A percentile compares a stretch with the other conserved stretches of the same genome.
Evolutionary conservation across 2,888 invertebrate genomes (phyloP).

Genomic region (Exephanes ischioxanthus): DNA sequence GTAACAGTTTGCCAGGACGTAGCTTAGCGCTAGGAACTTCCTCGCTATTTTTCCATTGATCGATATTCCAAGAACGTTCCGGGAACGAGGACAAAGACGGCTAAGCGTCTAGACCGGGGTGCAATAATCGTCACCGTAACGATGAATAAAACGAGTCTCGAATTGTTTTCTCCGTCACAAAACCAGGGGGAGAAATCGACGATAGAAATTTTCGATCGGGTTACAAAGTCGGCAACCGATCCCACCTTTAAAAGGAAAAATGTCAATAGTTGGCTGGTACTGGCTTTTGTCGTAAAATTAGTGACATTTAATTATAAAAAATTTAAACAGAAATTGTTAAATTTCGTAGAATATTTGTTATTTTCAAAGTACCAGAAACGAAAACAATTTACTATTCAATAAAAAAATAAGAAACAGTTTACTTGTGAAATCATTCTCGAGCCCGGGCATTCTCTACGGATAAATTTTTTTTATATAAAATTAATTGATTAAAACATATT

Average conservation of each 20-base stretch:
- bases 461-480: too few relatives aligned
- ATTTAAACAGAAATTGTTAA: too few relatives aligned
- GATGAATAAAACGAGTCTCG: slow-evolving; percentile 44
- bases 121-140: slow-evolving; percentile 54
- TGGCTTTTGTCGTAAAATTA: too few relatives aligned
- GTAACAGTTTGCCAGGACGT: not conserved
- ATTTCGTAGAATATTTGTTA: too few relatives aligned
- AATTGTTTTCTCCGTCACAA: slow-evolving; percentile 27
- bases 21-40: not conserved
- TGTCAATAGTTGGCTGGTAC: not conserved
- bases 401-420: too few relatives aligned
- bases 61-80: slow-evolving; percentile 34
- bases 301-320: too few relatives aligned
- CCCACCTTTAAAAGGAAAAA: not conserved
- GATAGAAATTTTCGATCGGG: not conserved
- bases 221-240: not conserved
- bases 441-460: too few relatives aligned
- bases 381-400: too few relatives aligned
- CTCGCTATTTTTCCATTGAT: slow-evolving; percentile 45
- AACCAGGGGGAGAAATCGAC: not conserved
- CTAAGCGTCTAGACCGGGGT: slow-evolving; percentile 33
- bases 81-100: slow-evolving; percentile 25
- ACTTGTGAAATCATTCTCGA: too few relatives aligned
- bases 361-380: too few relatives aligned
- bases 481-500: too few relatives aligned